A percentile compares a stretch with the other conserved stretches of the same genome.
These are phyloP conservation scores for Electrona antarctica DNA, from an alignment of 2,113 vertebrate species.

Conservation along the genomic window DNA sequence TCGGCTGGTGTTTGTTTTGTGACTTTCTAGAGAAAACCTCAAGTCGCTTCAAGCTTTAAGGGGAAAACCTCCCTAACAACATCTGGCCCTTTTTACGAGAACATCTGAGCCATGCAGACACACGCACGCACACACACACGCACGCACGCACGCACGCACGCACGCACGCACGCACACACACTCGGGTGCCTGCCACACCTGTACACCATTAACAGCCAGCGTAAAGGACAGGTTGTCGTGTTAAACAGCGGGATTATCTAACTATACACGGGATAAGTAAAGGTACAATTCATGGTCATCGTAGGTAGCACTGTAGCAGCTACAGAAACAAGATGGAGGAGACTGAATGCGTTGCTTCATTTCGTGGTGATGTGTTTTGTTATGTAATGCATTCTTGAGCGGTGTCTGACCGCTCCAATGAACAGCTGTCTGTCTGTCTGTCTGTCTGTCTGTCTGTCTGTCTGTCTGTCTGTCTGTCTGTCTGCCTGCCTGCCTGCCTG, in stretches of 20 bases:
- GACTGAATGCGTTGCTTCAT: no score
- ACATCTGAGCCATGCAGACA: slow-evolving; percentile 54
- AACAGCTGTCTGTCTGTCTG: no score
- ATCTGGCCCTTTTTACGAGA: slow-evolving; percentile 73
- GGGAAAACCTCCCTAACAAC: slow-evolving; percentile 69
- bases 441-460: no score
- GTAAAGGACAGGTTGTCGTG: slow-evolving; percentile 8
- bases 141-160: no score
- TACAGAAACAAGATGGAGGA: background rate
- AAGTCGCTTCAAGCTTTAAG: slow-evolving; percentile 38
- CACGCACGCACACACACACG: no score
- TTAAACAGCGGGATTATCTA: background rate
- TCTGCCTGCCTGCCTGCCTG: no score
- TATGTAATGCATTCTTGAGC: no score
- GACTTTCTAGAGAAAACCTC: slow-evolving; percentile 67
- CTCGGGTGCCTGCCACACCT: slow-evolving; percentile 34
- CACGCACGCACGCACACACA: no score
- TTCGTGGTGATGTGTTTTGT: no score
- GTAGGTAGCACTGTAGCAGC: no score
- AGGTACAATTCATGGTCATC: slow-evolving; percentile 1
- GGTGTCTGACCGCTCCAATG: no score
- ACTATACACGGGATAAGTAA: slow-evolving; percentile 11
- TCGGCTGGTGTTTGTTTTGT: slow-evolving; percentile 55
- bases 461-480: no score
- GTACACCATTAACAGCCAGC: slow-evolving; percentile 45